Evolutionary conservation across 2,797 vertebrate species (phyloP).

Genomic region (Anguilla pacifica): DNA sequence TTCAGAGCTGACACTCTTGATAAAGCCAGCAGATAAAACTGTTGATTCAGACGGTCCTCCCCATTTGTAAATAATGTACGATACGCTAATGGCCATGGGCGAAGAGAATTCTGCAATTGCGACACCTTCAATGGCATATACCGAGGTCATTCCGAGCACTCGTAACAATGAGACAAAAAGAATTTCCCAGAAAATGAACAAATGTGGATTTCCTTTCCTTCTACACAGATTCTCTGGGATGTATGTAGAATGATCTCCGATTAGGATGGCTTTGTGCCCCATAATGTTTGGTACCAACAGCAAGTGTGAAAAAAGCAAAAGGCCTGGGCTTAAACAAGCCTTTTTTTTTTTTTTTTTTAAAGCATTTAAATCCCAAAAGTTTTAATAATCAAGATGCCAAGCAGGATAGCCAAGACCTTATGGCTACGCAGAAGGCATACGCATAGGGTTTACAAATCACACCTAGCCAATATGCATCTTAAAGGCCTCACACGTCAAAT

Average conservation of each 20-base stretch:
- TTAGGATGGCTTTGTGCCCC: neutral
- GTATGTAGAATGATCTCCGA: neutral
- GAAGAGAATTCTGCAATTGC: neutral
- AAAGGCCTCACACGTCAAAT: too few species aligned
- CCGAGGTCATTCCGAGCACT: neutral
- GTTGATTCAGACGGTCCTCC: neutral
- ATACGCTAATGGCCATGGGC: neutral
- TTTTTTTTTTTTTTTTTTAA: neutral
- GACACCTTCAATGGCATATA: neutral
- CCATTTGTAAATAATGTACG: neutral
- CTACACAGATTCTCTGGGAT: neutral
- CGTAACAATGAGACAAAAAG: neutral
- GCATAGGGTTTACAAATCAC: neutral
- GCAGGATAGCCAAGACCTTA: neutral
- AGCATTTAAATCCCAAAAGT: neutral
- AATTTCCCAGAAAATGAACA: neutral
- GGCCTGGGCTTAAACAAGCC: neutral
- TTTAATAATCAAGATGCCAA: conserved; percentile 9
- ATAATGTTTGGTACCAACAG: neutral
- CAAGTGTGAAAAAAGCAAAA: neutral
- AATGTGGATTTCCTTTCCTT: neutral
- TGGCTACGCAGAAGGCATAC: neutral
- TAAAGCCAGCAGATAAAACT: neutral
- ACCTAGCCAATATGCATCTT: neutral
- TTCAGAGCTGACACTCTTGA: neutral